These are phyloP conservation scores for Colinus virginianus DNA, from an alignment of 2,113 vertebrate species.

Conservation along the genomic window DNA sequence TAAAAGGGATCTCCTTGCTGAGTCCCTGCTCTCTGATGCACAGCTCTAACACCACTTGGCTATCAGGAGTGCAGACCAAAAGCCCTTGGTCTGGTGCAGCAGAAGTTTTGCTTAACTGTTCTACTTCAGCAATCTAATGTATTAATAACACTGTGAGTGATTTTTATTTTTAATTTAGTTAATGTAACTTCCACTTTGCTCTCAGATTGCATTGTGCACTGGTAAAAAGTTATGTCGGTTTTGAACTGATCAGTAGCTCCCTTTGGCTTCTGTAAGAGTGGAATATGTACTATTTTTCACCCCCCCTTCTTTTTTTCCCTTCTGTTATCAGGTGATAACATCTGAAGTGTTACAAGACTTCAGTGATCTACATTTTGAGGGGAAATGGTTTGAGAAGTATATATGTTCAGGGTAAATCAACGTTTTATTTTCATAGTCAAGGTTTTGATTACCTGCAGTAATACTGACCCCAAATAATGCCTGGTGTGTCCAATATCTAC, in stretches of 20 bases:
- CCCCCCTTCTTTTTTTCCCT: not conserved
- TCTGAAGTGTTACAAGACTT: not conserved
- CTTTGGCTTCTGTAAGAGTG: not conserved
- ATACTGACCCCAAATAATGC: not conserved
- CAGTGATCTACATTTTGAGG: not conserved
- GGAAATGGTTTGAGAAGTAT: not conserved
- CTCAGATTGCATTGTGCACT: not conserved
- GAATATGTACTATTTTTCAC: not conserved
- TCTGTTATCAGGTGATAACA: not conserved
- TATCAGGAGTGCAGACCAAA: not conserved
- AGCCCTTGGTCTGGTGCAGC: not conserved
- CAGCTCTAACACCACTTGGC: not conserved
- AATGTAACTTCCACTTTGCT: not conserved
- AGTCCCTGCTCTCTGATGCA: not conserved
- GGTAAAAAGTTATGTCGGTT: not conserved
- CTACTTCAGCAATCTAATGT: not conserved
- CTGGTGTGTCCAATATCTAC: conserved; percentile 69
- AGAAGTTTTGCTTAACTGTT: not conserved
- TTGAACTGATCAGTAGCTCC: not conserved
- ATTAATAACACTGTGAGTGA: not conserved
- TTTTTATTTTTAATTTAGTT: conserved; percentile 13
- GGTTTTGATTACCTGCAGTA: conserved; percentile 6
- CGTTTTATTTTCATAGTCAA: not conserved
- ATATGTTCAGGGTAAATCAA: not conserved
- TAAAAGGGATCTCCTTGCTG: not conserved